These are phyloP conservation scores for Escarpia spicata DNA, from an alignment of 2,888 invertebrate species.

Conservation along the genomic window DNA sequence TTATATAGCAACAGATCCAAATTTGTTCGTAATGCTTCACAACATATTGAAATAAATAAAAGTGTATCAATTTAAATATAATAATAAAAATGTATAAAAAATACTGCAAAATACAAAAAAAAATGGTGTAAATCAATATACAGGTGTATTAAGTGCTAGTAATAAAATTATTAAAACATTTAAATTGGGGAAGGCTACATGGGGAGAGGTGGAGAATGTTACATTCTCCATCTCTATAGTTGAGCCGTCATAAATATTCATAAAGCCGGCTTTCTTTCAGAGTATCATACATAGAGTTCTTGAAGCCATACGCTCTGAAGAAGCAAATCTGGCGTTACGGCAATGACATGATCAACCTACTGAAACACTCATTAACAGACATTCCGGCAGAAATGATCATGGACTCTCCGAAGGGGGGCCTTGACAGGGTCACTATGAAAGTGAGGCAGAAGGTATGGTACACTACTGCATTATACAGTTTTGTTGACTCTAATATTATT, in stretches of 20 bases:
- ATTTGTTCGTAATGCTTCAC: too few relatives aligned
- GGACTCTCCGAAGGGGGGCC: slow-evolving; percentile 57
- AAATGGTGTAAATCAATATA: too few relatives aligned
- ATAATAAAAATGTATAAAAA: too few relatives aligned
- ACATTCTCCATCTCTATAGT: too few relatives aligned
- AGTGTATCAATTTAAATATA: too few relatives aligned
- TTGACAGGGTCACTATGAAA: slow-evolving; percentile 59
- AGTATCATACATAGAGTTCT: slow-evolving; percentile 62
- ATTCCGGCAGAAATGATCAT: slow-evolving; percentile 54
- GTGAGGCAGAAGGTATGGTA: slow-evolving; percentile 58
- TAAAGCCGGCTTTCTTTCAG: slow-evolving; percentile 43
- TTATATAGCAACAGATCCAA: too few relatives aligned
- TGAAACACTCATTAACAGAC: slow-evolving; percentile 46
- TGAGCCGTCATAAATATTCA: background rate
- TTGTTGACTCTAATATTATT: background rate
- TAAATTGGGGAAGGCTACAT: too few relatives aligned
- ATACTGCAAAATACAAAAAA: too few relatives aligned
- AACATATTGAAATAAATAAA: too few relatives aligned
- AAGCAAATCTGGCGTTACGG: slow-evolving; percentile 63
- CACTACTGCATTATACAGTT: background rate
- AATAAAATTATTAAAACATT: too few relatives aligned
- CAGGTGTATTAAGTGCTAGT: too few relatives aligned
- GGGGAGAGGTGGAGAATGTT: too few relatives aligned
- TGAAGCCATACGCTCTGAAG: slow-evolving; percentile 61
- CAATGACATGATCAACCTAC: slow-evolving; percentile 60